Base-by-base conservation (phyloP, 1,140 invertebrate species). In the Ceratitis capitata region DNA sequence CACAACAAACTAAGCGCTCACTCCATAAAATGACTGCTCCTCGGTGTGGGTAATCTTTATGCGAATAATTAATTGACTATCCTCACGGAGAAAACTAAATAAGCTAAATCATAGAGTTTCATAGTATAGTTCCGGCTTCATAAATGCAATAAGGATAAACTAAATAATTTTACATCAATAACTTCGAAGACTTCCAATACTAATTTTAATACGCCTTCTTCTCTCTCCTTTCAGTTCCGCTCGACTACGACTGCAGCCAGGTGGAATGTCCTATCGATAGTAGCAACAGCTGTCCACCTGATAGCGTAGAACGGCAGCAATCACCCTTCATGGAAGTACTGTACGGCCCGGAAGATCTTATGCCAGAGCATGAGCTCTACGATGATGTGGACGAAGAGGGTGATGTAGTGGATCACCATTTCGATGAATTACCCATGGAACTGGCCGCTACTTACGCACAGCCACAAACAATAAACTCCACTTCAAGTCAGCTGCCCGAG, bases 381-480 rank as follows among this genome's bases (percentile, higher is more conserved):
- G 69, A 78, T 45, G 69, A 78, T n/a, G 69, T 23, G 2, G 69
- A 23, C 1, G 39, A 45, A 23, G 19, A 16, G 1, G 39, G 29
- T 42, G 69, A 42, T 12, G 39, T 6, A 12, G 16, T 45, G 12
- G 39, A 78, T 0, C 19, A 45, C 2, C 69, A 78, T 9, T 45
- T 39, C 23, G 69, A 78, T 26, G 69, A 78, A 78, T 10, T 78
- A 7, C 69, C 69, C 1, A 39, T 78, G 19, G 29, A 45, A 23
- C 3, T 12, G 69, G 45, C n/a, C 19, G 39, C 9, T 9, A n/a
- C 4, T 42, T 45, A 19, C 3, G 19, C n/a, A 42, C 35, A 45
- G 69, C 39, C 96, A 49, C 95, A 93, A 42, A 16, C 64, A n/a
- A 10, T 39, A 74, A 74, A 42, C 42, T 19, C 32, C 5, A 39